phyloP scores from a whole-genome alignment of 1,140 invertebrate species.

The Pseudomyrmex gracilis region DNA sequence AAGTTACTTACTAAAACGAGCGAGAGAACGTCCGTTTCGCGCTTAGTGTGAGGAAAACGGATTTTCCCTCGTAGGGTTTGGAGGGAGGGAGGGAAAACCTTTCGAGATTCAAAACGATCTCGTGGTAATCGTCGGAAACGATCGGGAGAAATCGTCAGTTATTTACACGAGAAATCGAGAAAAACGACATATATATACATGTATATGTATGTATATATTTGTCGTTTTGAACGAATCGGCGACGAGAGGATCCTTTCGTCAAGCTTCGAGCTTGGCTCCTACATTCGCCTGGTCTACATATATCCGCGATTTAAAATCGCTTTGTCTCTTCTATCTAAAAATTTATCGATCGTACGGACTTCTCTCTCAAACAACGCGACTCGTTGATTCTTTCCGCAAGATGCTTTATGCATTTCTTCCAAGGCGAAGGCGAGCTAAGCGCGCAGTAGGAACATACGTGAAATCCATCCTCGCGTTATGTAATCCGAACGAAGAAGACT shows the following conservation, averaged over 20 bases:
- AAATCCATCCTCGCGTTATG: slow-evolving; percentile 40
- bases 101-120: slow-evolving; percentile 62
- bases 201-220: too few species aligned
- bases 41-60: slow-evolving; percentile 8
- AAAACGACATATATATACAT: slow-evolving; percentile 56
- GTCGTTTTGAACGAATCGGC: slow-evolving; percentile 57
- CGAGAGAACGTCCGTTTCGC: slow-evolving; percentile 58
- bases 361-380: slow-evolving; percentile 2
- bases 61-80: background rate
- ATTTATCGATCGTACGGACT: slow-evolving; percentile 14
- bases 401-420: background rate
- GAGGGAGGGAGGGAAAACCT: slow-evolving; percentile 11
- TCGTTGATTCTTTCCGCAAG: background rate
- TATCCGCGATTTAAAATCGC: slow-evolving; percentile 32
- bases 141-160: slow-evolving; percentile 63
- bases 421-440: slow-evolving; percentile 62
- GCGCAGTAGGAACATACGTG: slow-evolving; percentile 70
- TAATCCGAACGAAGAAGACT: slow-evolving; percentile 25
- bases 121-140: slow-evolving; percentile 36
- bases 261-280: slow-evolving; percentile 56
- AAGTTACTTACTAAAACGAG: slow-evolving; percentile 52
- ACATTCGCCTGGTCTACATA: slow-evolving; percentile 42
- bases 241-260: slow-evolving; percentile 70
- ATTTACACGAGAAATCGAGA: slow-evolving; percentile 71
- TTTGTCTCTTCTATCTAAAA: slow-evolving; percentile 38